Conservation (phyloP, 2,797 vertebrate species). For the Enteromius viviparus region DNA sequence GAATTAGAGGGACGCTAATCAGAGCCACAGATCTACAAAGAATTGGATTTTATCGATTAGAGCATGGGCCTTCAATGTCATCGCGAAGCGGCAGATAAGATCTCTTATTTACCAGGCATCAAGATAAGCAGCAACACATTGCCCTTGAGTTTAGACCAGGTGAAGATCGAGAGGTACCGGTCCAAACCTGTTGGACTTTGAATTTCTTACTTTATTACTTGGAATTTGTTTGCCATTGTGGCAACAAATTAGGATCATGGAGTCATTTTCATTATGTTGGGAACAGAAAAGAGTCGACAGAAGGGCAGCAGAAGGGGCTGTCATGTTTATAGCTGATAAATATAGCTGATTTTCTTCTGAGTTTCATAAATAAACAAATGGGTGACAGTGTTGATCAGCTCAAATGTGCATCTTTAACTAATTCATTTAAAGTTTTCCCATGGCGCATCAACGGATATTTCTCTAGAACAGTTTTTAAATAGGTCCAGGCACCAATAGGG, state of each 20-base stretch:
- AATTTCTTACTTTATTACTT: background rate
- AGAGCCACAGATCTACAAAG: slow-evolving; percentile 75
- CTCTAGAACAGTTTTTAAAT: background rate
- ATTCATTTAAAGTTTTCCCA: background rate
- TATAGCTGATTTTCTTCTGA: slow-evolving; percentile 15
- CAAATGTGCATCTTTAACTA: background rate
- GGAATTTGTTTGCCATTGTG: slow-evolving; percentile 4
- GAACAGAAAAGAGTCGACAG: slow-evolving; percentile 14
- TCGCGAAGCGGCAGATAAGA: slow-evolving; percentile 72
- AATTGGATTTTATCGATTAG: slow-evolving; percentile 81
- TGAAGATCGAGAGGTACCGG: slow-evolving; percentile 39
- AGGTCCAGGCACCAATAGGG: background rate
- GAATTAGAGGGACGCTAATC: slow-evolving; percentile 77
- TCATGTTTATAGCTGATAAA: slow-evolving; percentile 31
- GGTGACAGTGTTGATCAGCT: background rate
- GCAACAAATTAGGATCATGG: background rate
- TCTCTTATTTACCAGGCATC: slow-evolving; percentile 80
- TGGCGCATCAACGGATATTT: background rate
- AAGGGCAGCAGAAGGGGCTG: slow-evolving; percentile 2
- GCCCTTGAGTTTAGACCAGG: slow-evolving; percentile 72
- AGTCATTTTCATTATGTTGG: background rate
- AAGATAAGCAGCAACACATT: slow-evolving; percentile 71
- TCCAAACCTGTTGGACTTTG: background rate
- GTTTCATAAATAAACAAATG: background rate
- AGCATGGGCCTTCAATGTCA: slow-evolving; percentile 75